Conservation (phyloP, 2,113 vertebrate genomes). For the Ailurus styani region DNA sequence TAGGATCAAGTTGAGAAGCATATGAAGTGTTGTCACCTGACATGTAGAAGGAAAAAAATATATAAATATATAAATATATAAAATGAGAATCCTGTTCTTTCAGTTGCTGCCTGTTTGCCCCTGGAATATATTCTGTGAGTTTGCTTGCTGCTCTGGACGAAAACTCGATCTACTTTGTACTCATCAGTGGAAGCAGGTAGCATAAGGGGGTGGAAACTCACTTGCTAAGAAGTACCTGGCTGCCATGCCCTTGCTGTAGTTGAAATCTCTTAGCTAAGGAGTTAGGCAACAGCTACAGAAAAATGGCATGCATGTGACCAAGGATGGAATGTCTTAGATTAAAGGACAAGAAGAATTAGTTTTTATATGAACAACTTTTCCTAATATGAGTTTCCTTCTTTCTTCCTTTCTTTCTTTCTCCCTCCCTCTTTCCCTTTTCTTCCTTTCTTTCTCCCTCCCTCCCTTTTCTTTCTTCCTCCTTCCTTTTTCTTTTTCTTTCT, state of each 20-base stretch:
- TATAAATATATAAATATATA: not conserved
- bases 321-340: not conserved
- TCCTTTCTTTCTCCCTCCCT: not conserved
- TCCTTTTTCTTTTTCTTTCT: not conserved
- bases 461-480: not conserved
- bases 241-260: not conserved
- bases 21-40: not conserved
- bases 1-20: not conserved
- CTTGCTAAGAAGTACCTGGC: accelerated
- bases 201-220: accelerated
- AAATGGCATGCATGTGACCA: not conserved
- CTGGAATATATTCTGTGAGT: not conserved
- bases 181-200: not conserved
- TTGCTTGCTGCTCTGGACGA: not conserved
- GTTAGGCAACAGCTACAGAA: not conserved
- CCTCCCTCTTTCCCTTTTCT: too few relatives aligned
- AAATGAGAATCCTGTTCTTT: not conserved
- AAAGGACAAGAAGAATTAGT: not conserved
- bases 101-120: accelerated
- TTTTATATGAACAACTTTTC: not conserved
- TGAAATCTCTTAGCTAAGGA: not conserved
- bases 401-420: not conserved
- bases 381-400: not conserved
- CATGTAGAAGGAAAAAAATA: not conserved
- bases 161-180: not conserved